phyloP scores from a whole-genome alignment of 2,113 vertebrate genomes.

The Mastomys coucha region DNA sequence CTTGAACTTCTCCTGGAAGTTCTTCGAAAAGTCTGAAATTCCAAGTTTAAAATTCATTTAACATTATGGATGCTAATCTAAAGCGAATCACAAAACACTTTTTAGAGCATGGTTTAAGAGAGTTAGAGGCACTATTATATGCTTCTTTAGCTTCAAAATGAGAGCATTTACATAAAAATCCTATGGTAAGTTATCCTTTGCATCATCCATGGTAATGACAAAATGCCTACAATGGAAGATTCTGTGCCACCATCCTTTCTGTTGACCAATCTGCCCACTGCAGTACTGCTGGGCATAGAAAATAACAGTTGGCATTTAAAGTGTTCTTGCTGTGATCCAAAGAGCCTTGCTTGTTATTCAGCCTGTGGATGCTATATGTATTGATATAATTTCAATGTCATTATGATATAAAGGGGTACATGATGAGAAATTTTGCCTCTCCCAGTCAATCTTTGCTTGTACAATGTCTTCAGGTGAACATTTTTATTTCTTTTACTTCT shows the following conservation, averaged over 20 bases:
- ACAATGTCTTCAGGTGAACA: neutral
- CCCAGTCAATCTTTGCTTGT: neutral
- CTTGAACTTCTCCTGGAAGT: neutral
- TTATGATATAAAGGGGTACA: neutral
- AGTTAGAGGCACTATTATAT: neutral
- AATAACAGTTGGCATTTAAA: neutral
- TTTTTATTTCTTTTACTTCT: neutral
- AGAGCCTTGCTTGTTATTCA: neutral
- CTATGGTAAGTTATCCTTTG: neutral
- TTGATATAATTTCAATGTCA: neutral
- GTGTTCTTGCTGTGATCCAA: neutral
- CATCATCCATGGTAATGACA: neutral
- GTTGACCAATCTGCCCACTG: neutral
- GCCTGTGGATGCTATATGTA: neutral
- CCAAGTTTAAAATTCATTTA: conserved; percentile 39
- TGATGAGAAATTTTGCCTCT: neutral
- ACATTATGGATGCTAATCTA: neutral
- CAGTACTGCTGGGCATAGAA: neutral
- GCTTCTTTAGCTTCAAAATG: neutral
- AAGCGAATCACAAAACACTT: neutral
- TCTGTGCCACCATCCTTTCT: neutral
- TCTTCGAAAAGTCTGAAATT: conserved; percentile 14
- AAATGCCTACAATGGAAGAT: neutral
- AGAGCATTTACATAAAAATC: neutral
- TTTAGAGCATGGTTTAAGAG: neutral